Evolutionary conservation across 2,888 invertebrate genomes (phyloP).

Genomic region (Drosophila formosana): DNA sequence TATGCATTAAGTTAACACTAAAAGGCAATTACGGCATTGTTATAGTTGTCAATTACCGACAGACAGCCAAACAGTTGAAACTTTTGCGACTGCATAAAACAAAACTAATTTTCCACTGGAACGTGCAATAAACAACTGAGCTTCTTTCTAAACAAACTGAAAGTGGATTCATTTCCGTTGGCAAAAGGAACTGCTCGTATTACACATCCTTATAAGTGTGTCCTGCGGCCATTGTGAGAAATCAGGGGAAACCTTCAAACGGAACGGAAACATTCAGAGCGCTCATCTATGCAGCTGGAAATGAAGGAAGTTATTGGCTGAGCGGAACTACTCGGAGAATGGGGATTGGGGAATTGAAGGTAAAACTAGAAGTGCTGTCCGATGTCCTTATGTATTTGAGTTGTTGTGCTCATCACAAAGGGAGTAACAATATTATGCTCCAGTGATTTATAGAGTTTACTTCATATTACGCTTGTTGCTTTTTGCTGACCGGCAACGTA

Average conservation of each 20-base stretch:
- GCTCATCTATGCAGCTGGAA: slow-evolving; percentile 5
- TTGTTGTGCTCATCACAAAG: neutral
- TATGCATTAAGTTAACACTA: slow-evolving; percentile 29
- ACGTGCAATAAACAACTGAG: slow-evolving; percentile 18
- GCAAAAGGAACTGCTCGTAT: slow-evolving; percentile 9
- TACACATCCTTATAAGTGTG: neutral
- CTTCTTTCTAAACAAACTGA: slow-evolving; percentile 14
- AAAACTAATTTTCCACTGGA: slow-evolving; percentile 17
- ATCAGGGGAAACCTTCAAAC: neutral
- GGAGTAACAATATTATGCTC: slow-evolving; percentile 1
- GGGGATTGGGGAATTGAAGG: neutral
- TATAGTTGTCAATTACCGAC: slow-evolving; percentile 12
- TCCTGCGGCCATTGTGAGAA: slow-evolving; percentile 5
- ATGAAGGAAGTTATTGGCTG: slow-evolving; percentile 2
- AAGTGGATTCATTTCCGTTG: slow-evolving; percentile 32
- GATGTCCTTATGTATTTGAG: neutral
- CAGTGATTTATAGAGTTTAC: slow-evolving; percentile 2
- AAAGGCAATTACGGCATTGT: slow-evolving; percentile 34
- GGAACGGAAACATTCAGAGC: slow-evolving; percentile 15
- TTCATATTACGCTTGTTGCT: neutral
- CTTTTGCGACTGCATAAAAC: slow-evolving; percentile 2
- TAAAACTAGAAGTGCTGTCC: neutral
- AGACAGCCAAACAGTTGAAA: slow-evolving; percentile 2
- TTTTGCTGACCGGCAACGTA: neutral
- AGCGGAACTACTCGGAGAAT: neutral